Base-by-base conservation (phyloP, 2,888 invertebrate genomes). In the Oxytorus armatus region DNA sequence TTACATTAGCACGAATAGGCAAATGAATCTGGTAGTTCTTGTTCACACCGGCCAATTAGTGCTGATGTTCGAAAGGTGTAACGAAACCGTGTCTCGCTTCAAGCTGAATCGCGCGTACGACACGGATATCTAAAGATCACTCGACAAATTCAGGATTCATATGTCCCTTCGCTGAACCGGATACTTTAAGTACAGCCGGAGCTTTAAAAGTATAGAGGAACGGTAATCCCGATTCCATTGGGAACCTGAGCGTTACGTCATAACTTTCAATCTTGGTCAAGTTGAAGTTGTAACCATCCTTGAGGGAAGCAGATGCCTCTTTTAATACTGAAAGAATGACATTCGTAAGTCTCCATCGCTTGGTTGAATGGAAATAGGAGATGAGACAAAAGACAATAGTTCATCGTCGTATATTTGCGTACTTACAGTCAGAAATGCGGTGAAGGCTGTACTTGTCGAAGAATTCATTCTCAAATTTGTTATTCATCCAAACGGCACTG, bases 161-260 rank as follows among this genome's bases (percentile, higher is more conserved):
- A 4, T 63, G n/a, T 7, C 44, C 73, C 21, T 73, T 53, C 3
- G 29, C 42, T 8, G 65, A 66, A 18, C 82, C 79, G 1, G 81
- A 93, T 91, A n/a, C 93, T 87, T 82, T 79, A 14, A 65, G 0
- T 18, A 95, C 89, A 10, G 93, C 92, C 8, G 95, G 95, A 70
- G 92, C 93, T 70, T 94, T 94, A 86, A 94, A 93, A 69, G 93
- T 94, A 91, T 93, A 95, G 77, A 94, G 91, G 89, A 95, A 95
- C 10, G 96, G 96, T 85, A 96, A 92, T 89, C 96, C 96, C 84
- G 93, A 94, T 76, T 94, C 94, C n/a, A 95, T 93, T 1, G 96
- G 96, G 93, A 96, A 95, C 91, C 94, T 94, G 14, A 96, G 90
- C 10, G 93, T 93, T 5, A 95, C 92, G 82, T 95, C 94, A 63